phyloP scores from a whole-genome alignment of 2,113 vertebrate species.

The Embiotoca jacksoni region DNA sequence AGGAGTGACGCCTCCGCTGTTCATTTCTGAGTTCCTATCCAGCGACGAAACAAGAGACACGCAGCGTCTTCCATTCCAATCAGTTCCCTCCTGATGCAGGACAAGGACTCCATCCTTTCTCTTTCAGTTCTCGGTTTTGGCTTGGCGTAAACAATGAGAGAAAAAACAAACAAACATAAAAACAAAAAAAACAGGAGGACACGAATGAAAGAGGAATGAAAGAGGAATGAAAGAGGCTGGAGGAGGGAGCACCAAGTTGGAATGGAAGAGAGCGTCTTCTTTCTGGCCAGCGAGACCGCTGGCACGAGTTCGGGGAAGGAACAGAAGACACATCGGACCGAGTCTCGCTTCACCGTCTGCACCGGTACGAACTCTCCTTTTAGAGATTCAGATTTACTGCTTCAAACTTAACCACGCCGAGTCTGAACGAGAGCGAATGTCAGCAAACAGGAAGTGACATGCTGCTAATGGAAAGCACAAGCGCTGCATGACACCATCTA shows the following conservation, averaged over 20 bases:
- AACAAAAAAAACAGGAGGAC: not conserved
- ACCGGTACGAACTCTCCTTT: not conserved
- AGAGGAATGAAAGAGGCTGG: not conserved
- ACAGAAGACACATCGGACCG: not conserved
- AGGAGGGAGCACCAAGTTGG: not conserved
- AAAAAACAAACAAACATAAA: not conserved
- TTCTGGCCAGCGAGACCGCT: too few relatives aligned
- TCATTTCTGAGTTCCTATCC: constrained; percentile 35
- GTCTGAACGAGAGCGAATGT: not conserved
- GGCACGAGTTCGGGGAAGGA: not conserved
- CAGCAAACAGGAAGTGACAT: constrained; percentile 52
- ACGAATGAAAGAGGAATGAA: constrained; percentile 39
- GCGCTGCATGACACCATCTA: constrained; percentile 35
- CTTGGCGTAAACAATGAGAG: constrained; percentile 50
- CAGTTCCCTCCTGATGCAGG: not conserved
- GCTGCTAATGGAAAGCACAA: constrained; percentile 59
- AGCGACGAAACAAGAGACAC: constrained; percentile 3
- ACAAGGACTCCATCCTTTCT: constrained; percentile 12
- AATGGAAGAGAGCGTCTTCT: constrained; percentile 8
- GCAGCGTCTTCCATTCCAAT: constrained; percentile 16
- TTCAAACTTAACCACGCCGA: not conserved
- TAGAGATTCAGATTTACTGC: not conserved
- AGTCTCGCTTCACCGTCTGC: not conserved
- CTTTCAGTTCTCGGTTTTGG: constrained; percentile 46
- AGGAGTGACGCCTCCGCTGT: constrained; percentile 6